Evolutionary conservation across 1,140 invertebrate genomes (phyloP), one percentile per base, ranked within the genome.

Genomic region (Phymorhynchus buccinoides): DNA sequence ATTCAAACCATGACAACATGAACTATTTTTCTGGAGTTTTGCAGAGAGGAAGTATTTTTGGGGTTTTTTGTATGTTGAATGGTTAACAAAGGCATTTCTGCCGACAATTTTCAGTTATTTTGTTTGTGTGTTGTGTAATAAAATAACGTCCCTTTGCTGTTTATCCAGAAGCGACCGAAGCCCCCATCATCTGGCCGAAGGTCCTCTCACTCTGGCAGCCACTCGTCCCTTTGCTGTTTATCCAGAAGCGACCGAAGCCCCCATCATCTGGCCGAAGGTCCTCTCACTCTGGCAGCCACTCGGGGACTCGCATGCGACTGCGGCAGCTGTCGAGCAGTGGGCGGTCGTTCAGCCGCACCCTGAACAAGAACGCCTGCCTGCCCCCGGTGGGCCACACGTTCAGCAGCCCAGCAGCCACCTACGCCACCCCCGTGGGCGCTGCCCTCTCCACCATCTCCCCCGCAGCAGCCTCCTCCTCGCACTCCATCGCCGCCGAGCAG

Each of bases 351-450:
- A 85, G 85, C 83, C 84, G 88, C 56, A 86, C 91, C 27, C 85
- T 93, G 18, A 93, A 93, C 86, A 91, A 88, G 86, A 93, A 92
- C 71, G 83, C 89, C 41, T 91, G 91, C 88, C 89, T 93, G 44
- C 92, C 92, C 32, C 91, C 92, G 27, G 91, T 93, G n/a, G 91
- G 92, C 39, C 89, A 92, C 66, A 86, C 89, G 30, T 85, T 89
- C 41, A 44, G 48, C 41, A 62, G 75, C 18, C 84, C 77, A 3
- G 27, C 85, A 56, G 39, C 44, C 41, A 81, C 39, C 22, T 30
- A 66, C 41, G 52, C 78, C 52, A 41, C 62, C 30, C 35, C 48
- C n/a, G 73, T 75, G 22, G 75, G 39, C 32, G 62, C 66, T 52
- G 56, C 81, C 37, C 41, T 79, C 30, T n/a, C 77, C 52, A 75